Percentiles rank a stretch among this genome's conserved stretches.
Evolutionary conservation across 2,888 invertebrate species (phyloP).

Genomic region (Eupithecia centaureata): DNA sequence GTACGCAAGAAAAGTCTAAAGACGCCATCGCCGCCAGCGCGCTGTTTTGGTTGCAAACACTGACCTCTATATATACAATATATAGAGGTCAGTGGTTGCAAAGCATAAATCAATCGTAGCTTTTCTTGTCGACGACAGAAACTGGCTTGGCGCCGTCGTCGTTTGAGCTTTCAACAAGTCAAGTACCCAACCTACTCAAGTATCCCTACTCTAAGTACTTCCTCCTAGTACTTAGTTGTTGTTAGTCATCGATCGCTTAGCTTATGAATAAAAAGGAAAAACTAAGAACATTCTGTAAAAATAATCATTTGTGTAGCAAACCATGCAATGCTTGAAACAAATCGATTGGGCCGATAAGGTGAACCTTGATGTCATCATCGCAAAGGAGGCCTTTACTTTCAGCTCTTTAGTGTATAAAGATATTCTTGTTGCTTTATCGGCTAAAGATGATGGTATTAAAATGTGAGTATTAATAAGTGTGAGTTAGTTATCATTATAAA

Average conservation of each 20-base stretch:
- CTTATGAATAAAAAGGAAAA: neutral
- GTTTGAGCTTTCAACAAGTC: slow-evolving; percentile 32
- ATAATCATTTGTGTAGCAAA: slow-evolving; percentile 15
- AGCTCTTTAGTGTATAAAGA: neutral
- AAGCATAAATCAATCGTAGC: slow-evolving; percentile 43
- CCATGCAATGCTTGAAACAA: slow-evolving; percentile 12
- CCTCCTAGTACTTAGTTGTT: neutral
- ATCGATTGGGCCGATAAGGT: slow-evolving; percentile 17
- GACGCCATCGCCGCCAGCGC: slow-evolving; percentile 24
- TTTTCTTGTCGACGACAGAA: slow-evolving; percentile 39
- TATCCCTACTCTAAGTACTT: neutral
- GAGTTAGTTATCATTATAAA: neutral
- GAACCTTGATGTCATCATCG: slow-evolving; percentile 10
- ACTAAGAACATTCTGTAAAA: neutral
- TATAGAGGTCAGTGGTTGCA: no score
- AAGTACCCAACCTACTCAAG: neutral
- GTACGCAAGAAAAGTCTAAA: slow-evolving; percentile 23
- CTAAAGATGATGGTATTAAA: neutral
- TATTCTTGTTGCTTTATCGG: slow-evolving; percentile 8
- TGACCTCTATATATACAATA: no score
- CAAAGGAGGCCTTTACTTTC: slow-evolving; percentile 10
- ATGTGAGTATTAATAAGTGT: neutral
- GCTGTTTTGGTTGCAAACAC: slow-evolving; percentile 32
- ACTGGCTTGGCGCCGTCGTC: slow-evolving; percentile 30
- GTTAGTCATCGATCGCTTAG: neutral